Evolutionary conservation across 2,888 invertebrate genomes (phyloP).

Genomic region (Bellardia bayeri): DNA sequence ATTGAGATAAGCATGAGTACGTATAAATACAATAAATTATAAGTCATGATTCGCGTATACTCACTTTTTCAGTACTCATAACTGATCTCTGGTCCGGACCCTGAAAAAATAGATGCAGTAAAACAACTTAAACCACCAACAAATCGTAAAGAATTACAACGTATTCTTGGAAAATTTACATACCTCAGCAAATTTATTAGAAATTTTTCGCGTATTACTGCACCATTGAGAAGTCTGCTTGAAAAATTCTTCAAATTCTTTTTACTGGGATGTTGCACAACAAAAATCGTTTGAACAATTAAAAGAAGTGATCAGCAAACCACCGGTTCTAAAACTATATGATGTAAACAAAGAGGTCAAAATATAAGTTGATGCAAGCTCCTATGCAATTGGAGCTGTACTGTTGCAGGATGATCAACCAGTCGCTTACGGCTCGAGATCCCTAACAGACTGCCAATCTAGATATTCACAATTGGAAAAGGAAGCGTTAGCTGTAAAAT

Average conservation of each 20-base stretch:
- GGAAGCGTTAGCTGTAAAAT: slow-evolving; percentile 55
- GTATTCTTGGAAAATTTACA: slow-evolving; percentile 71
- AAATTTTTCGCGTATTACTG: slow-evolving; percentile 26
- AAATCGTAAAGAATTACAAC: slow-evolving; percentile 67
- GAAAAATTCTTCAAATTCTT: slow-evolving; percentile 29
- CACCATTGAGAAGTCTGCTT: slow-evolving; percentile 1
- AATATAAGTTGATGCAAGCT: slow-evolving; percentile 53
- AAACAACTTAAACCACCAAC: slow-evolving; percentile 59
- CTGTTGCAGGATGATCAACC: slow-evolving; percentile 17
- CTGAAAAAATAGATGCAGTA: slow-evolving; percentile 69
- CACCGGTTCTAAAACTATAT: slow-evolving; percentile 55
- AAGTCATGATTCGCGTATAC: no score
- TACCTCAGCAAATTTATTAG: slow-evolving; percentile 59
- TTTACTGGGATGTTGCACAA: slow-evolving; percentile 3
- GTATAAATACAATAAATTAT: no score
- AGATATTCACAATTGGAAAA: slow-evolving; percentile 55
- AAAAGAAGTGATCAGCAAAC: slow-evolving; percentile 41
- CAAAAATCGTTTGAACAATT: slow-evolving; percentile 39
- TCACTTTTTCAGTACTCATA: no score
- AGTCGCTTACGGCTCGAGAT: slow-evolving; percentile 38
- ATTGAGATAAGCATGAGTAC: no score
- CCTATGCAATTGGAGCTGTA: slow-evolving; percentile 38
- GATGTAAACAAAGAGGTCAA: slow-evolving; percentile 52
- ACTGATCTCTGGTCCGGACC: no score
- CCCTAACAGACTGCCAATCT: slow-evolving; percentile 34